Evolutionary conservation across 1,140 invertebrate genomes (phyloP).

Genomic region (Apocrypta bakeri): DNA sequence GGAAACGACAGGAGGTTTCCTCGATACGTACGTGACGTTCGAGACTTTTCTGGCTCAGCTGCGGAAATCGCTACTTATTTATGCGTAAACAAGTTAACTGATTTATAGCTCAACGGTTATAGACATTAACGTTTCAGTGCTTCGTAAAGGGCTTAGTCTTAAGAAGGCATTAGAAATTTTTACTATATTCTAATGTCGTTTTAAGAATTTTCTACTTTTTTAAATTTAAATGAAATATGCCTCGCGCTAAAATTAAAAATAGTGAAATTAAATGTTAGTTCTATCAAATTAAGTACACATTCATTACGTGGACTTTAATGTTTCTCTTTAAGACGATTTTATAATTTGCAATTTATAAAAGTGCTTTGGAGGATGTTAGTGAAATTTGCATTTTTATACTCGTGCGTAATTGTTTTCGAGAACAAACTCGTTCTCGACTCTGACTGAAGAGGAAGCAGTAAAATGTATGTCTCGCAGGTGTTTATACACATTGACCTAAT

Average conservation of each 20-base stretch:
- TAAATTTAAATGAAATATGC: too few relatives aligned
- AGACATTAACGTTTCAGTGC: background rate
- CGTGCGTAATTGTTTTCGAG: background rate
- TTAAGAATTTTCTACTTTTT: too few relatives aligned
- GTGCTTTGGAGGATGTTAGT: background rate
- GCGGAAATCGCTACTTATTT: conserved; percentile 35
- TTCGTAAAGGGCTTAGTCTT: too few relatives aligned
- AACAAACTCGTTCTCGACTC: conserved; percentile 17
- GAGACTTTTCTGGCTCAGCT: conserved; percentile 18
- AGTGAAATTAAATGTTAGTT: too few relatives aligned
- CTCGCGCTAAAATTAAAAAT: too few relatives aligned
- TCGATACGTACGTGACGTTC: conserved; percentile 39
- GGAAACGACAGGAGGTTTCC: conserved; percentile 38
- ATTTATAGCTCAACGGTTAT: conserved; percentile 19
- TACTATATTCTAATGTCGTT: too few relatives aligned
- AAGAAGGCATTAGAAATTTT: too few relatives aligned
- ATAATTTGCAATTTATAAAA: background rate
- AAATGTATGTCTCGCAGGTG: conserved; percentile 25
- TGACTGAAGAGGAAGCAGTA: conserved; percentile 22
- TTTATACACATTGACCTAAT: conserved; percentile 29
- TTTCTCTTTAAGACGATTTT: background rate
- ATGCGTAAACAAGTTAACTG: background rate
- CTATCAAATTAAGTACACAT: too few relatives aligned
- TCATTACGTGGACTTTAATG: background rate
- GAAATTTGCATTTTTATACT: background rate